Conservation (phyloP, 2,113 vertebrate genomes). For the Labeo rohita region DNA sequence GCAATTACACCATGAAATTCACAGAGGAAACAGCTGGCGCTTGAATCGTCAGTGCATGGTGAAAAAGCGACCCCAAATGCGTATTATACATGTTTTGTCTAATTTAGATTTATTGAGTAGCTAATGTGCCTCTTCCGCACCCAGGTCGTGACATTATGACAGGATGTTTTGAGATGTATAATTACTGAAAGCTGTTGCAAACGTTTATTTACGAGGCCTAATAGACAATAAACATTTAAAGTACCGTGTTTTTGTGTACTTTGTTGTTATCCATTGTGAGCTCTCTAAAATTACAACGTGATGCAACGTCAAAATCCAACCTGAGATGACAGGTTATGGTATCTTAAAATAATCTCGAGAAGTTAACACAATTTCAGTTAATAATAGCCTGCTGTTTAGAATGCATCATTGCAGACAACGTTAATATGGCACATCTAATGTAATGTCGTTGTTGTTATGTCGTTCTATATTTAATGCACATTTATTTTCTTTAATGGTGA, state of each 20-base stretch:
- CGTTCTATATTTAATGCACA: neutral
- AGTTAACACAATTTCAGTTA: neutral
- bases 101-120: neutral
- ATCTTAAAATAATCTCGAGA: neutral
- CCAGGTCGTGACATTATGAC: neutral
- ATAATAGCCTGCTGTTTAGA: neutral
- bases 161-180: conserved; percentile 18
- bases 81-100: neutral
- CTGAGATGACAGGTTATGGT: neutral
- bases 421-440: neutral
- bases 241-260: neutral
- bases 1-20: conserved; percentile 3
- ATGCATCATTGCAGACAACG: neutral
- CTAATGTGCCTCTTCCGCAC: conserved; percentile 17
- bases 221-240: neutral
- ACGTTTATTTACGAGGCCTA: neutral
- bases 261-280: neutral
- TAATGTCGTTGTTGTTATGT: neutral
- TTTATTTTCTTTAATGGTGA: neutral
- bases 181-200: neutral
- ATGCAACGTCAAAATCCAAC: neutral
- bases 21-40: neutral
- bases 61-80: neutral
- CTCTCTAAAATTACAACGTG: neutral
- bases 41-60: neutral